A percentile compares a stretch with the other conserved stretches of the same genome.
These are phyloP conservation scores for Papilio polytes DNA, from an alignment of 1,140 invertebrate species.

Conservation along the genomic window DNA sequence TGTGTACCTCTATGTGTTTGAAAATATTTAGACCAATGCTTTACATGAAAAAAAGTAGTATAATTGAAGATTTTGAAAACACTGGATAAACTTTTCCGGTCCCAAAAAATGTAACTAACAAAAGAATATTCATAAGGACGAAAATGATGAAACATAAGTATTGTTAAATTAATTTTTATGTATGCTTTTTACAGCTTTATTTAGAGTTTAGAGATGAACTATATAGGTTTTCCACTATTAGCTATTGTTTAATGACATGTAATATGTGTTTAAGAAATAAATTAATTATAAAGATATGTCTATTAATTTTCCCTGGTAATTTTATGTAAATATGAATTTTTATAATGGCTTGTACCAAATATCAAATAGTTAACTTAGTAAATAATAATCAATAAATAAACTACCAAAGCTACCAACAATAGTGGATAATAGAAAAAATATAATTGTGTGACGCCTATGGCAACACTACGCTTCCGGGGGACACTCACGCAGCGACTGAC, in stretches of 20 bases:
- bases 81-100: background rate
- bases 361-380: too few species aligned
- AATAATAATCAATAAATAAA: too few species aligned
- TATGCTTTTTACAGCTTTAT: conserved; percentile 20
- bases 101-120: background rate
- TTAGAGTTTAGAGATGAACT: conserved; percentile 8
- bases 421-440: too few species aligned
- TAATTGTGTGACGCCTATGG: too few species aligned
- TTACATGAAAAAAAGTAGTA: background rate
- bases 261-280: conserved; percentile 69
- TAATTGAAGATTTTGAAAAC: background rate
- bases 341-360: too few species aligned
- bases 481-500: too few species aligned
- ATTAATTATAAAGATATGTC: conserved; percentile 49
- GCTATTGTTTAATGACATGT: conserved; percentile 62
- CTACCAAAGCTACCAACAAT: too few species aligned
- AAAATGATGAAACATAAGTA: background rate
- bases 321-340: too few species aligned
- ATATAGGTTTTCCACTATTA: conserved; percentile 49
- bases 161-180: conserved; percentile 1
- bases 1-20: too few species aligned
- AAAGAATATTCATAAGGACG: background rate
- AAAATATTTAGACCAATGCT: too few species aligned
- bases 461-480: too few species aligned
- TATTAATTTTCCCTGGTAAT: conserved; percentile 39